Percentiles rank a stretch among this genome's conserved stretches.
Evolutionary conservation across 2,113 vertebrate genomes (phyloP).

Genomic region (Lampris megalopsis): DNA sequence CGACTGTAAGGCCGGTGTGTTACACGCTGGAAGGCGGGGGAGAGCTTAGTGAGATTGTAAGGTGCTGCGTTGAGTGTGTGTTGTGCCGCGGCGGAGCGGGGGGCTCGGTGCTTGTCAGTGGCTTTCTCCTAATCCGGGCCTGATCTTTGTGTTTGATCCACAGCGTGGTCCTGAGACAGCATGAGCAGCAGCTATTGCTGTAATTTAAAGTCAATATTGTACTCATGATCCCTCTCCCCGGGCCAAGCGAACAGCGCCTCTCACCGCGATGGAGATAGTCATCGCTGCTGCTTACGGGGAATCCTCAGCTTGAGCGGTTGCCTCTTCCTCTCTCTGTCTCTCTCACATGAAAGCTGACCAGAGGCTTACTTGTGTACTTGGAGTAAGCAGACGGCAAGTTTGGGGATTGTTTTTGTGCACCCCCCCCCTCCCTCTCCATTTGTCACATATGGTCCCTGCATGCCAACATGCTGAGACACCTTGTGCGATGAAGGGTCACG

Average conservation of each 20-base stretch:
- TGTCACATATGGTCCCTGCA: conserved; percentile 18
- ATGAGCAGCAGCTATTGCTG: conserved; percentile 82
- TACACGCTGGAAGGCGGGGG: conserved; percentile 58
- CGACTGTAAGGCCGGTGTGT: conserved; percentile 60
- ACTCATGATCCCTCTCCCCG: conserved; percentile 81
- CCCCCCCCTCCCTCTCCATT: conserved; percentile 30
- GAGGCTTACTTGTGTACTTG: conserved; percentile 40
- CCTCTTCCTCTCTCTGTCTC: conserved; percentile 19
- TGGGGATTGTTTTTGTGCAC: conserved; percentile 31
- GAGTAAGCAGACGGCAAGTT: conserved; percentile 19
- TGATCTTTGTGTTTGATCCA: conserved; percentile 86
- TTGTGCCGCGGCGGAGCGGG: conserved; percentile 59
- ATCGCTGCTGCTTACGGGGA: conserved; percentile 69
- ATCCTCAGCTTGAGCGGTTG: conserved; percentile 64
- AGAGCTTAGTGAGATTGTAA: conserved; percentile 73
- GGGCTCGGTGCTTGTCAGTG: conserved; percentile 77
- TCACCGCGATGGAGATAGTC: conserved; percentile 55
- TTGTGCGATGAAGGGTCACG: not conserved
- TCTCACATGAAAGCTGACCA: conserved; percentile 30
- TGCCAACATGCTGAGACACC: conserved; percentile 5
- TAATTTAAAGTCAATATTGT: conserved; percentile 86
- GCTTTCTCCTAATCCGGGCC: conserved; percentile 84
- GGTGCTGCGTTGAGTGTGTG: conserved; percentile 39
- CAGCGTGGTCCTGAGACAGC: conserved; percentile 80
- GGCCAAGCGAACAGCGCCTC: conserved; percentile 68